Evolutionary conservation across 23 tunicate species (phyloP), one percentile per base, ranked within the genome.

Genomic region (Oikopleura vanhoeffeni): DNA sequence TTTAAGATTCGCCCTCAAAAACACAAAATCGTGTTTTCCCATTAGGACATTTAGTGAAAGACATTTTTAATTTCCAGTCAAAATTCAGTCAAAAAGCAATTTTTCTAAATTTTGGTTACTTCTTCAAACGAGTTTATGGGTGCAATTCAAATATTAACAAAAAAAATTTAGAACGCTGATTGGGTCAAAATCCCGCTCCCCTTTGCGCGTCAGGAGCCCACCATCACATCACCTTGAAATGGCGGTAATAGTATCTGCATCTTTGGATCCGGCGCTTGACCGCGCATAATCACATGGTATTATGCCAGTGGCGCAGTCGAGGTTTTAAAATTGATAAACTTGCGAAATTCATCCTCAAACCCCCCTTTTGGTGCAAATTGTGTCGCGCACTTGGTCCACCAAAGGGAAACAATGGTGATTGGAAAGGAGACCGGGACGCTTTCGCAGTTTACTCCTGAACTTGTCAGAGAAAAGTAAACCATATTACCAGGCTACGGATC

Each of bases 381-480:
- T 38, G 38, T 71, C 27, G 79, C 79, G 41, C n/a, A n/a, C n/a
- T 95, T 96, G 99, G 88, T 89, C 83, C 96, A 90, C 0, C 85
- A 86, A 67, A 96, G 99, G 28, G 90, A 90, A 85, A 96, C 90
- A 67, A 84, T 95, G 86, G 84, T 95, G 96, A 42, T 95, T 75
- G 99, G 99, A 33, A 88, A 84, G 40, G 41, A 40, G 36, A 91
- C 90, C 85, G 99, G 99, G 18, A 84, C 92, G 40, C 58, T 95
- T 76, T 86, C 87, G 39, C 99, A 90, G 41, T 88, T 84, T 58
- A 95, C 94, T 24, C 99, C 92, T 34, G 96, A 18, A 2, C 27
- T 71, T 3, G 79, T 13, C 2, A 32, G 2, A 3, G 32, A 71
- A 38, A 71, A 71, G 38, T 18, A 71, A 0, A 76, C n/a, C n/a